Base-by-base conservation (phyloP, 1,140 invertebrate species). In the Drosophila pruinosa region DNA sequence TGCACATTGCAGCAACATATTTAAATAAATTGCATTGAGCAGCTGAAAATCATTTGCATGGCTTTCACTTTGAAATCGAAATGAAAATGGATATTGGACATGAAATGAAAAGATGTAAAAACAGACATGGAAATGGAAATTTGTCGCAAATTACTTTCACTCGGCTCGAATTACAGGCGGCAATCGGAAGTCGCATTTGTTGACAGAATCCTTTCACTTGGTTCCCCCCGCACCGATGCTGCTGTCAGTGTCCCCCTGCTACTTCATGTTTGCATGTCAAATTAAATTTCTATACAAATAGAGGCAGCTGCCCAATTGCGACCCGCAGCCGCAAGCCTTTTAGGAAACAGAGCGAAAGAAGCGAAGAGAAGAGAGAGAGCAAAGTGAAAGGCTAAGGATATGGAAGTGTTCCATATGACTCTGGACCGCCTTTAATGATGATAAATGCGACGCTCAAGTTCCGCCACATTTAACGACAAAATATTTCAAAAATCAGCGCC, bases 111-210 rank as follows among this genome's bases (percentile, higher is more conserved):
- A 21, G 26, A 39, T 24, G 39, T 34, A 22, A 38, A 39, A 36
- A 47, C 5, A 24, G 26, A 36, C 12, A 58, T 70, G 50, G 17
- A 53, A 71, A 73, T 41, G 75, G 28, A 86, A 88, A 88, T 88
- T 88, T 89, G 82, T 88, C 82, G 75, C 82, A 89, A 88, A 88
- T 88, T 88, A 88, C 82, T 89, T 89, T 88, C 82, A 76, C 83
- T 28, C 28, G 21, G 28, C 63, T 86, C 67, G 56, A 45, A 47
- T 86, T 82, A 82, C 83, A 68, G 45, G 26, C 54, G 28, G 58
- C 54, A 41, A 56, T 56, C 56, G 63, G 75, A 82, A 59, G 58
- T 59, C 17, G 39, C 21, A 6, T 34, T 52, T 31, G 28, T 54
- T 58, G 36, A 63, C 43, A 47, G 79, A 81, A 88, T 86, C 74